Conservation (phyloP, 2,113 vertebrate genomes). For the Ovis canadensis region DNA sequence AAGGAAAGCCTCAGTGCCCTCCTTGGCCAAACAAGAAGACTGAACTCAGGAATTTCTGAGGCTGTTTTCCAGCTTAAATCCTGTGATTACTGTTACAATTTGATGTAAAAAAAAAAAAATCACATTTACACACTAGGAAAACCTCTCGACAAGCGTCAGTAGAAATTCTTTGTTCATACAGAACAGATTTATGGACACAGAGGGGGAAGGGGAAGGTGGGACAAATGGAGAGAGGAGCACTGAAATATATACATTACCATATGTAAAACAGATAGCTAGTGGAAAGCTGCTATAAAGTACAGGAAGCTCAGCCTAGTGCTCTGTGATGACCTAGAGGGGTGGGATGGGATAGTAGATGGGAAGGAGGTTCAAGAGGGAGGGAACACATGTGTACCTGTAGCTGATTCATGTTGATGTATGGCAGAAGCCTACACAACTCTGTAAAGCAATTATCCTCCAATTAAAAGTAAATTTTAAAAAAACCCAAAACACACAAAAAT, state of each 20-base stretch:
- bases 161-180: background rate
- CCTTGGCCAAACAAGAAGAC: background rate
- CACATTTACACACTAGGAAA: background rate
- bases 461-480: background rate
- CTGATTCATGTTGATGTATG: background rate
- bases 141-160: background rate
- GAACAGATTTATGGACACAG: background rate
- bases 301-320: background rate
- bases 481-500: background rate
- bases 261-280: background rate
- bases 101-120: background rate
- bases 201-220: background rate
- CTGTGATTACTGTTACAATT: background rate
- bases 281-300: background rate
- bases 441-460: background rate
- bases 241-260: background rate
- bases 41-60: background rate
- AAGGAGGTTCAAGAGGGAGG: background rate
- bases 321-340: background rate
- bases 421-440: background rate
- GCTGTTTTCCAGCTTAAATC: background rate
- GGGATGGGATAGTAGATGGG: background rate
- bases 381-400: background rate
- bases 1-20: background rate
- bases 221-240: background rate